Evolutionary conservation across 2,888 invertebrate genomes (phyloP).

Genomic region (Calameuta pallipes): DNA sequence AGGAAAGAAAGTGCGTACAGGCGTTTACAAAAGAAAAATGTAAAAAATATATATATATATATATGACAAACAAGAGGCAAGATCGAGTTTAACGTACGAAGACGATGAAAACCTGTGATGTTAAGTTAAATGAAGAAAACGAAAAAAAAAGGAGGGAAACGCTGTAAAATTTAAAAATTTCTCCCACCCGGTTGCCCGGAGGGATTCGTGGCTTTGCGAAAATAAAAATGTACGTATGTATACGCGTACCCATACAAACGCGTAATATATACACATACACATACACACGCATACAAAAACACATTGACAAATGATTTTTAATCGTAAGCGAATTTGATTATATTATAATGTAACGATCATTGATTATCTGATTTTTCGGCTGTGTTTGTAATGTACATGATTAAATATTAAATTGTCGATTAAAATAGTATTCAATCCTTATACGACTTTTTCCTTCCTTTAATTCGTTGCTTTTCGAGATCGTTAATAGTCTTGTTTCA

Average conservation of each 20-base stretch:
- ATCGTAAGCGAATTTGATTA: constrained; percentile 44
- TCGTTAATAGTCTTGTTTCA: no score
- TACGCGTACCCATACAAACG: no score
- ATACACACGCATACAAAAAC: no score
- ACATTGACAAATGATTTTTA: constrained; percentile 40
- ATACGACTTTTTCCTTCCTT: no score
- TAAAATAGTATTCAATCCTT: constrained; percentile 28
- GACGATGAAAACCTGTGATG: constrained; percentile 28
- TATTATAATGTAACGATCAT: constrained; percentile 46
- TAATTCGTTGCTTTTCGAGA: no score
- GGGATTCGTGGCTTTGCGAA: constrained; percentile 16
- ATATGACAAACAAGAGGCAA: no score
- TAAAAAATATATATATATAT: no score
- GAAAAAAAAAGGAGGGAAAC: no score
- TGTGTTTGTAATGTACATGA: constrained; percentile 57
- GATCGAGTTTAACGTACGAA: no score
- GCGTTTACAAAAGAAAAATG: neutral
- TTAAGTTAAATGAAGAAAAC: constrained; percentile 10
- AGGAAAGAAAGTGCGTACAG: constrained; percentile 29
- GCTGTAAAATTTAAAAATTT: no score
- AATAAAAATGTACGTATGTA: constrained; percentile 18
- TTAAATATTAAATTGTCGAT: constrained; percentile 52
- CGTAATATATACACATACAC: no score
- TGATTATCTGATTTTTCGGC: constrained; percentile 55
- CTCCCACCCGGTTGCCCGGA: no score